Evolutionary conservation across 2,797 vertebrate species (phyloP).

Genomic region (Pantherophis vulpinus): DNA sequence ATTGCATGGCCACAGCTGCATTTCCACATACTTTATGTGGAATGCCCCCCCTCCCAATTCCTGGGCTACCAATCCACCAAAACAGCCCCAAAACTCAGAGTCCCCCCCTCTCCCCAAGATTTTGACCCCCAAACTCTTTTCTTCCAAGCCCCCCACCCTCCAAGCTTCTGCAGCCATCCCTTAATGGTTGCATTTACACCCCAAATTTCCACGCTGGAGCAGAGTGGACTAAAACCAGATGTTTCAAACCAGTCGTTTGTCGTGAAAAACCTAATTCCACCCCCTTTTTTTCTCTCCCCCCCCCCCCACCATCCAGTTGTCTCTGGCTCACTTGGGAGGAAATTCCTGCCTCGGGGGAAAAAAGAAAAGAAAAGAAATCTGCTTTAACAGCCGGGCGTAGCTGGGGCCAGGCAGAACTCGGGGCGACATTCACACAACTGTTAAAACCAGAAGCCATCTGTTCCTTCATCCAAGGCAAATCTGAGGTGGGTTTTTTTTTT

Average conservation of each 20-base stretch:
- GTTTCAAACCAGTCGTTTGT: background rate
- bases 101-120: too few relatives aligned
- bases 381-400: background rate
- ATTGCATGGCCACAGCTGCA: background rate
- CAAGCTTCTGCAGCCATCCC: background rate
- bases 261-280: background rate
- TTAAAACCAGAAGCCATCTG: background rate
- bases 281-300: too few relatives aligned
- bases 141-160: too few relatives aligned
- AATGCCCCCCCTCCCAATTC: rapidly evolving
- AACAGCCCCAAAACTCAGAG: background rate
- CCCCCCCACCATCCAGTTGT: background rate
- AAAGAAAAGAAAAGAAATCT: background rate
- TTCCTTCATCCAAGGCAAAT: background rate
- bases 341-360: background rate
- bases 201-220: background rate
- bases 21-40: background rate
- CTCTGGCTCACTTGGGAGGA: background rate
- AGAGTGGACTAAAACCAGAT: too few relatives aligned
- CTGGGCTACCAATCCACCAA: background rate
- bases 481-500: too few relatives aligned
- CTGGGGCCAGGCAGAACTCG: background rate
- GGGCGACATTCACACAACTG: background rate
- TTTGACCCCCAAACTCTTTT: too few relatives aligned
- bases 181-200: background rate